Base-by-base conservation (phyloP, 2,797 vertebrate species). In the Acrossocheilus fasciatus region DNA sequence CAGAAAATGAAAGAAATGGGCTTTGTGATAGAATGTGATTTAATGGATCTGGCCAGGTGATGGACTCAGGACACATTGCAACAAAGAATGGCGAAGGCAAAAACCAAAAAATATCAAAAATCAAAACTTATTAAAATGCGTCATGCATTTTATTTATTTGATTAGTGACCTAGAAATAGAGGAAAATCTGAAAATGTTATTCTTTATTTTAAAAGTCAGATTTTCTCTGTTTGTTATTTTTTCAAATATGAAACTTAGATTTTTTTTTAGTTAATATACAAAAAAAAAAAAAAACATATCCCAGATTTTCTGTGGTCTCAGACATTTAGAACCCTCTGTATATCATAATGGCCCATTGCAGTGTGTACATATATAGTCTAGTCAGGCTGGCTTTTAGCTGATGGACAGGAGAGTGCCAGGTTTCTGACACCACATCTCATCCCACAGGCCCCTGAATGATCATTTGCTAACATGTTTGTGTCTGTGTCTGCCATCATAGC, bases 401-500 rank as follows among this genome's bases (percentile, higher is more conserved):
- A 75, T 84, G 57, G 87, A 89, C 80, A 64, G 78, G 83, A 69
- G 73, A 57, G 34, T 83, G 76, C 64, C 64, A 70, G 64, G 75
- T 12, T 68, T 11, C 62, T 78, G 83, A 54, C 62, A 85, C 62
- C 45, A 41, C 83, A 79, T 85, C 47, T 70, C 64, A 77, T 78
- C 83, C n/a, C 75, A 30, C 6, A n/a, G 50, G 75, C 64, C 36
- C 36, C 75, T 70, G 83, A 78, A 77, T 45, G 50, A 69, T 77
- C 50, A 82, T 83, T 81, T 75, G 64, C 73, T 80, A 84, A 54
- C 86, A 83, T 87, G 74, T 87, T 43, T 85, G 64, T 79, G 75
- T 78, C 74, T 78, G 81, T 83, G 74, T 85, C 47, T 84, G 23
- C 43, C 83, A 86, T 77, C 66, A 30, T 72, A 78, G 73, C 80